Base-by-base conservation (phyloP, 1,140 invertebrate genomes). In the Zaprionus capensis region DNA sequence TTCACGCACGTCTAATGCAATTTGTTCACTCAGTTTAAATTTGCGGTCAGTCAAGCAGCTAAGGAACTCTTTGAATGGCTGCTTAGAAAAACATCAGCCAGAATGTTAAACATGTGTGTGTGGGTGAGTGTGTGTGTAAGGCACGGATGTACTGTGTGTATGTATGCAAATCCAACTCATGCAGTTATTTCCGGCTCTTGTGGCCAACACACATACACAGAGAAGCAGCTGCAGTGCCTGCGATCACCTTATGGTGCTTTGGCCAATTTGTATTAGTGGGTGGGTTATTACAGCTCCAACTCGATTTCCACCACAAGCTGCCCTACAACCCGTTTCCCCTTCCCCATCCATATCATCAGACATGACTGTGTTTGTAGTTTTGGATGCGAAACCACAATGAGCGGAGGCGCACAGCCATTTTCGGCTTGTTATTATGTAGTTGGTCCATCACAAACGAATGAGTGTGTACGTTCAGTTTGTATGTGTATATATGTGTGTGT, bases 181-280 rank as follows among this genome's bases (percentile, higher is more conserved):
- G 65, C 78, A 84, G 71, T 79, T 87, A 90, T 87, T 88, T 87
- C 84, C 84, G 81, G 85, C 71, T 81, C 75, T 84, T 87, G 78
- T 87, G 81, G 74, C 71, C 65, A 73, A 53, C 63, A 57, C 41
- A 63, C 44, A 77, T 74, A 64, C 68, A 58, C 14, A 44, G 34
- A 12, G 61, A 26, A 53, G 51, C 82, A 78, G 44, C 71, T 44
- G 36, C 46, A 46, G 41, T 24, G 56, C 53, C 70, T 71, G 57
- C 67, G 63, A 87, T 87, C 78, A 78, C 71, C 85, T 87, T 84
- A 78, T 66, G 81, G 58, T 59, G 49, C 56, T 68, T 66, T 69
- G 69, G 75, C 81, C 78, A 79, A 87, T 87, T 87, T 88, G 74
- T 75, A 83, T 88, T 71, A 72, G 62, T 58, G 75, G 73, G 53